Base-by-base conservation (phyloP, 1,140 invertebrate genomes). In the Amyelois transitella region DNA sequence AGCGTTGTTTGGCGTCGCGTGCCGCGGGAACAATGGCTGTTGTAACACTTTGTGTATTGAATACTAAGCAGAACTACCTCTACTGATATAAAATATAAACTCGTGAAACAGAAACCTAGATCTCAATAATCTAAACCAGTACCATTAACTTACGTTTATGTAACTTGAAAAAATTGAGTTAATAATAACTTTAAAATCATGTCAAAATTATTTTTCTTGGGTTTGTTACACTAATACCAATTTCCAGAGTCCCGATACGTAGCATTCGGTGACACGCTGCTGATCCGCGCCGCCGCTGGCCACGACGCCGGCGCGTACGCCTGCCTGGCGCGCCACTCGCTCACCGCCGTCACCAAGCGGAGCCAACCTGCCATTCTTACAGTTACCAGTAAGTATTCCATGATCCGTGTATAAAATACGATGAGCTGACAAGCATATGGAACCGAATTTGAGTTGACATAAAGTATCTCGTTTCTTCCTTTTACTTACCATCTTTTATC, bases 171-270 rank as follows among this genome's bases (percentile, higher is more conserved):
- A n/a, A n/a, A n/a, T n/a, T n/a, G n/a, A n/a, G n/a, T n/a, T n/a
- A n/a, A n/a, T n/a, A n/a, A n/a, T n/a, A n/a, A n/a, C n/a, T n/a
- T n/a, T n/a, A n/a, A n/a, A n/a, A n/a, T n/a, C n/a, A n/a, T n/a
- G n/a, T n/a, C n/a, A n/a, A n/a, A n/a, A n/a, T n/a, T n/a, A n/a
- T n/a, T n/a, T n/a, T n/a, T n/a, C n/a, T n/a, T n/a, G n/a, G n/a
- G n/a, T n/a, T n/a, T n/a, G n/a, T n/a, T n/a, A n/a, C n/a, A n/a
- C n/a, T n/a, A n/a, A n/a, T n/a, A n/a, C n/a, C n/a, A n/a, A n/a
- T n/a, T n/a, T n/a, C n/a, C n/a, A 82, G 81, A 78, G 18, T 65
- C 75, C 4, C 74, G 78, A 5, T 78, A 77, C 62, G 51, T 85
- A 45, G 21, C 64, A 50, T 80, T 80, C 18, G 81, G 79, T n/a